A percentile compares a stretch with the other conserved stretches of the same genome.
Evolutionary conservation across 2,113 vertebrate genomes (phyloP).

Genomic region (Crotalus helleri): DNA sequence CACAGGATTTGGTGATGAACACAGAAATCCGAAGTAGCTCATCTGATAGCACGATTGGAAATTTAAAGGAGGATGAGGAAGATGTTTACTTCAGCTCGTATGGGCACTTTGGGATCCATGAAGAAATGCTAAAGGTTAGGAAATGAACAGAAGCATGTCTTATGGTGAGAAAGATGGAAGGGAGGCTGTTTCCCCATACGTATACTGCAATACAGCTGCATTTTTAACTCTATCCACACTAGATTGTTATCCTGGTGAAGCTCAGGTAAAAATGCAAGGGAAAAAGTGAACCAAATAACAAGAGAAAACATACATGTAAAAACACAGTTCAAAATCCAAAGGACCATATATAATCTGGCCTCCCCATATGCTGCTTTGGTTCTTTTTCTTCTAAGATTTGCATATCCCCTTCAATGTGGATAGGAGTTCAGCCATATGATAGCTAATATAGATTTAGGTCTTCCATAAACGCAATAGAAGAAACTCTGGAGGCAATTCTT

Average conservation of each 20-base stretch:
- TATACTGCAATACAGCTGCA: slow-evolving; percentile 58
- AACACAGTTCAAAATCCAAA: not conserved
- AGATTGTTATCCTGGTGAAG: not conserved
- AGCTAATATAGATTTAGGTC: not conserved
- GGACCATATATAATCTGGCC: not conserved
- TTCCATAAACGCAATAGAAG: not conserved
- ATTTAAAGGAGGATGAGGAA: slow-evolving; percentile 87
- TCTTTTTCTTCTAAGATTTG: not conserved
- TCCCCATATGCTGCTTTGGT: not conserved
- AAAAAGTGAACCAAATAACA: not conserved
- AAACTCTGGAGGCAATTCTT: not conserved
- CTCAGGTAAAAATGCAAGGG: not conserved
- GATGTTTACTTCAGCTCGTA: slow-evolving; percentile 96
- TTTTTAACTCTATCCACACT: slow-evolving; percentile 63
- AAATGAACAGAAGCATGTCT: slow-evolving; percentile 29
- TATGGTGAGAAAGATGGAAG: slow-evolving; percentile 17
- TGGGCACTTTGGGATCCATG: slow-evolving; percentile 91
- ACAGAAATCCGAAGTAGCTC: slow-evolving; percentile 69
- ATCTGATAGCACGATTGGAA: slow-evolving; percentile 67
- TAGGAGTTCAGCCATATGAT: not conserved
- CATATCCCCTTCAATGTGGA: not conserved
- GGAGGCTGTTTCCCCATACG: slow-evolving; percentile 31
- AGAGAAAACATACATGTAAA: not conserved
- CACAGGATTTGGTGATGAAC: slow-evolving; percentile 87
- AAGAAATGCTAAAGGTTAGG: slow-evolving; percentile 98